Evolutionary conservation across 2,797 vertebrate genomes (phyloP).

Genomic region (Enteromius viviparus): DNA sequence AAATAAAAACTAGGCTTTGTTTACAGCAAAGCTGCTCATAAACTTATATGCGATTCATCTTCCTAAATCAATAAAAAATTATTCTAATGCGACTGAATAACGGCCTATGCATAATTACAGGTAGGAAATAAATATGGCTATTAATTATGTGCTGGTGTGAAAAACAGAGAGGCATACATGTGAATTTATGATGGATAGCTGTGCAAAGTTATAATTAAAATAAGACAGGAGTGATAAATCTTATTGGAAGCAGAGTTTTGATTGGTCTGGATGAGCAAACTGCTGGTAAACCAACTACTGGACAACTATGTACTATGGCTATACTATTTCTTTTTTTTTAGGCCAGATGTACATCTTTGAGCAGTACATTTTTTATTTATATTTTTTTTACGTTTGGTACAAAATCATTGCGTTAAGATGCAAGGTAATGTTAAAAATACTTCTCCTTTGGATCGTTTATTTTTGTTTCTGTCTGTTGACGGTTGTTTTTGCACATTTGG

Average conservation of each 20-base stretch:
- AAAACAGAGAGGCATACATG: constrained; percentile 23
- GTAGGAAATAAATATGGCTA: constrained; percentile 59
- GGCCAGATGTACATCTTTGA: not conserved
- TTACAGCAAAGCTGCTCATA: constrained; percentile 42
- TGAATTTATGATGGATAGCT: constrained; percentile 56
- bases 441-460: not conserved
- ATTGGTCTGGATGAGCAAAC: constrained; percentile 38
- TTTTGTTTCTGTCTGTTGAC: not conserved
- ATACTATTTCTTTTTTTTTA: not conserved
- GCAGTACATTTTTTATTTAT: not conserved
- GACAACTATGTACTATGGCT: constrained; percentile 33
- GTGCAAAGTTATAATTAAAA: constrained; percentile 51
- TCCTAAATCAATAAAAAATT: constrained; percentile 27
- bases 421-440: not conserved
- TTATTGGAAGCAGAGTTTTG: constrained; percentile 53
- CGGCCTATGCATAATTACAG: constrained; percentile 62
- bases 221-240: constrained; percentile 46
- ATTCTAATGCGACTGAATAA: constrained; percentile 35
- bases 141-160: constrained; percentile 62
- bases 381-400: not conserved
- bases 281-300: not conserved
- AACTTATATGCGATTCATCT: constrained; percentile 31
- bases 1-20: constrained; percentile 28
- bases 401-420: not conserved
- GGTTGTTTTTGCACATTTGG: not conserved